These are phyloP conservation scores for Fragum whitleyi DNA, from an alignment of 2,888 invertebrate genomes.

Conservation along the genomic window DNA sequence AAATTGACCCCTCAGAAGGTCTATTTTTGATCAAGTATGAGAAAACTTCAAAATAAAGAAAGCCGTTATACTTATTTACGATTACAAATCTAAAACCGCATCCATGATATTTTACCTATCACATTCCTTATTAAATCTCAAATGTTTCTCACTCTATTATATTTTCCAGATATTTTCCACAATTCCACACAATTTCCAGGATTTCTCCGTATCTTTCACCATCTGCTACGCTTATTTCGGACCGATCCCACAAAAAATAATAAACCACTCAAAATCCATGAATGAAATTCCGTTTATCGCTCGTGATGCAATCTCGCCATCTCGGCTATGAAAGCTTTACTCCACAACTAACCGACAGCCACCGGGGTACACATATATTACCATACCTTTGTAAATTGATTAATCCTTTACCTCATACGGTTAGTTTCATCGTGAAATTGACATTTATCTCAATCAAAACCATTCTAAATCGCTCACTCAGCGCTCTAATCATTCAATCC, in stretches of 20 bases:
- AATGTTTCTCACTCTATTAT: neutral
- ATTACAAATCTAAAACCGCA: too few relatives aligned
- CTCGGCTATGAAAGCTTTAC: neutral
- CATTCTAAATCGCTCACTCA: too few relatives aligned
- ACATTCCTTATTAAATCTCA: neutral
- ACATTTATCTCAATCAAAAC: too few relatives aligned
- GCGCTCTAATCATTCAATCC: too few relatives aligned
- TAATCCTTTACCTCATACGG: neutral
- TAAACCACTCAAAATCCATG: constrained; percentile 1
- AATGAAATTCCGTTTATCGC: constrained; percentile 20
- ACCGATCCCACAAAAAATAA: constrained; percentile 1
- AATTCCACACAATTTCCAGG: neutral
- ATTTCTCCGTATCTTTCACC: neutral
- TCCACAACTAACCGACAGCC: neutral
- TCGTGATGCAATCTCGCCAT: constrained; percentile 7
- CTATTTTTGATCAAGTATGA: too few relatives aligned
- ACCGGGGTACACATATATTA: constrained; percentile 6
- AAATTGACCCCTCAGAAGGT: too few relatives aligned
- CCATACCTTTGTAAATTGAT: constrained; percentile 4
- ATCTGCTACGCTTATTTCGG: constrained; percentile 14
- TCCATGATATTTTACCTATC: neutral
- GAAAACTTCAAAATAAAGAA: too few relatives aligned
- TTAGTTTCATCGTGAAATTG: too few relatives aligned
- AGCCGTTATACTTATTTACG: too few relatives aligned
- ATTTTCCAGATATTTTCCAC: neutral